A percentile compares a stretch with the other conserved stretches of the same genome.
phyloP scores from a whole-genome alignment of 2,888 invertebrate species.

The Pediacus dermestoides region DNA sequence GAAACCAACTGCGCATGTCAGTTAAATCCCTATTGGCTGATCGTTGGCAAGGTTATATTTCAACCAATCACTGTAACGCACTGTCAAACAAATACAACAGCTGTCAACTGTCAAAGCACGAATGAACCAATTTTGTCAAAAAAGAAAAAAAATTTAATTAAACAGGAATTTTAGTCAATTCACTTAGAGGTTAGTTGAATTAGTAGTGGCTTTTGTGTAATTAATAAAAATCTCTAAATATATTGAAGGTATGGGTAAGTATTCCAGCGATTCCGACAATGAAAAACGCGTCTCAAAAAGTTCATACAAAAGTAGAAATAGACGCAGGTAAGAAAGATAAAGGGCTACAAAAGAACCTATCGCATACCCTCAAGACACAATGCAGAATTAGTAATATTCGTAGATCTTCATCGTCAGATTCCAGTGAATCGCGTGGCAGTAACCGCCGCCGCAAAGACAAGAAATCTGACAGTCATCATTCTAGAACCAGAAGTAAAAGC shows the following conservation, averaged over 20 bases:
- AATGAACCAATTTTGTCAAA: too few species aligned
- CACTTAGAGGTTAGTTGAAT: too few species aligned
- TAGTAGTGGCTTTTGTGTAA: too few species aligned
- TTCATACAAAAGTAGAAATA: slow-evolving; percentile 42
- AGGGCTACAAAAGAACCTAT: slow-evolving; percentile 21
- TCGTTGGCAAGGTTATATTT: too few species aligned
- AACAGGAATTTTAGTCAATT: too few species aligned
- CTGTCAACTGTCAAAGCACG: too few species aligned
- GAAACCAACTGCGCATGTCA: too few species aligned
- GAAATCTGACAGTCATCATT: slow-evolving; percentile 15
- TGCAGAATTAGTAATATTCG: slow-evolving; percentile 26
- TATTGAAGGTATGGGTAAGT: slow-evolving; percentile 50
- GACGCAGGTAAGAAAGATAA: slow-evolving; percentile 42
- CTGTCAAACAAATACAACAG: too few species aligned
- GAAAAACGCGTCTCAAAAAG: slow-evolving; percentile 44
- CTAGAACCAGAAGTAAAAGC: slow-evolving; percentile 28
- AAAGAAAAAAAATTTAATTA: too few species aligned
- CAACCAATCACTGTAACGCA: too few species aligned
- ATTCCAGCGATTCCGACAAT: slow-evolving; percentile 49
- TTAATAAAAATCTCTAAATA: too few species aligned
- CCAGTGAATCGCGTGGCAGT: slow-evolving; percentile 25
- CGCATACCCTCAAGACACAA: slow-evolving; percentile 19
- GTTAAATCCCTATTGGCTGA: too few species aligned
- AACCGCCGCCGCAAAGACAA: slow-evolving; percentile 33
- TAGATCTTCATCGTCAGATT: slow-evolving; percentile 42